Evolutionary conservation across 2,888 invertebrate species (phyloP), one percentile per base, ranked within the genome.

Genomic region (Drosophila kambysellisi): DNA sequence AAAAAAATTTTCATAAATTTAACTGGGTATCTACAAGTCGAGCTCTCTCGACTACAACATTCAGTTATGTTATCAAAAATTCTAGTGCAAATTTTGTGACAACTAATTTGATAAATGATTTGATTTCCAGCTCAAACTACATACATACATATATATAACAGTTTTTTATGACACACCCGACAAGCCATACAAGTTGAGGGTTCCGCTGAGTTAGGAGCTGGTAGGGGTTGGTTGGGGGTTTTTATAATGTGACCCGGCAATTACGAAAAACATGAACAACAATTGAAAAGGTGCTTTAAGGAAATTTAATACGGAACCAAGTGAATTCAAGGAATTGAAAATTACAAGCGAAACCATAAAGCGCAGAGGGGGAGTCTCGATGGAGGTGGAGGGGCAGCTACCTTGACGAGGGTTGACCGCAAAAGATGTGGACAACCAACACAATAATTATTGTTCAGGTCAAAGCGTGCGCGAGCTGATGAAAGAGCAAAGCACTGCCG

Each of bases 181-280:
- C 58, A 83, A 88, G 79, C 74, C 84, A 59, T 68, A 79, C 17
- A 76, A 83, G 61, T 73, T 57, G 20, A n/a, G 25, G 20, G 58
- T 54, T 35, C n/a, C 20, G 33, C 41, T 35, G 29, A 52, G 33
- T 32, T 59, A n/a, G 37, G 29, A 30, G 4, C 11, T 25, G 32
- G 12, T 4, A 3, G 33, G 53, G 17, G 25, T 59, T 32, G 41
- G 20, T 15, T 7, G 15, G n/a, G 54, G 60, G 58, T 54, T 43
- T 46, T 15, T 68, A 68, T 53, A 72, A 68, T 63, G 51, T 20
- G 70, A 7, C 37, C 5, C 56, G 75, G 74, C 85, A 85, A 89
- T 85, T 89, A 87, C 70, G 25, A 72, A 88, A 82, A 85, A 85
- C 85, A 85, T 85, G 89, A 82, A 76, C 85, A 82, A 54, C 85